phyloP scores from a whole-genome alignment of 2,888 invertebrate genomes.

The Apotomis turbidana region DNA sequence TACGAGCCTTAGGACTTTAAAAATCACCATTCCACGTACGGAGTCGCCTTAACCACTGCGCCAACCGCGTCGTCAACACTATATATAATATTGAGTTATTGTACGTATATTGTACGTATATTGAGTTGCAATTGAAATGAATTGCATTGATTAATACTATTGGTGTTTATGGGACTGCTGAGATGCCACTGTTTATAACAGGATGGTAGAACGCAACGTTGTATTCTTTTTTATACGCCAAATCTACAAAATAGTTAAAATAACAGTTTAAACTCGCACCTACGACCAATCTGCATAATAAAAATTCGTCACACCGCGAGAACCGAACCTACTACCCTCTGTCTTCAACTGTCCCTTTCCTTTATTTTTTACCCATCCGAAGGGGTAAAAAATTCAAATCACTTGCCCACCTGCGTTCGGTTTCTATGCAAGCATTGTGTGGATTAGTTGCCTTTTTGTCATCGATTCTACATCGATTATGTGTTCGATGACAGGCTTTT shows the following conservation, averaged over 20 bases:
- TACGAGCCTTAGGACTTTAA: too few relatives aligned
- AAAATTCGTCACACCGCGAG: conserved; percentile 16
- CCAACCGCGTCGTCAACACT: too few relatives aligned
- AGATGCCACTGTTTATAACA: too few relatives aligned
- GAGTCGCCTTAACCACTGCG: too few relatives aligned
- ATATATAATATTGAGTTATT: too few relatives aligned
- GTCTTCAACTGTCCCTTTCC: conserved; percentile 15
- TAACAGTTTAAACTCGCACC: conserved; percentile 3
- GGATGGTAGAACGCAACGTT: too few relatives aligned
- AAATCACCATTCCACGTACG: too few relatives aligned
- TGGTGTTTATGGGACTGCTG: too few relatives aligned
- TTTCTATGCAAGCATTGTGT: conserved; percentile 72
- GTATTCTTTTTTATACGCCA: too few relatives aligned
- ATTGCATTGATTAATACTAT: too few relatives aligned
- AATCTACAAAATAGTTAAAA: not conserved
- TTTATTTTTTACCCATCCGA: conserved; percentile 13
- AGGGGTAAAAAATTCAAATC: conserved; percentile 70
- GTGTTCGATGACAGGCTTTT: conserved; percentile 28
- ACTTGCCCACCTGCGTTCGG: conserved; percentile 79
- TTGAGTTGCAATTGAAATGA: too few relatives aligned
- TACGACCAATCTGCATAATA: conserved; percentile 8
- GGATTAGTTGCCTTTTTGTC: conserved; percentile 64
- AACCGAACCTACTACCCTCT: conserved; percentile 21
- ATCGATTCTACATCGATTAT: conserved; percentile 39
- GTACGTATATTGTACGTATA: too few relatives aligned